Base-by-base conservation (phyloP, 2,888 invertebrate genomes). In the Watsonalla cultraria region DNA sequence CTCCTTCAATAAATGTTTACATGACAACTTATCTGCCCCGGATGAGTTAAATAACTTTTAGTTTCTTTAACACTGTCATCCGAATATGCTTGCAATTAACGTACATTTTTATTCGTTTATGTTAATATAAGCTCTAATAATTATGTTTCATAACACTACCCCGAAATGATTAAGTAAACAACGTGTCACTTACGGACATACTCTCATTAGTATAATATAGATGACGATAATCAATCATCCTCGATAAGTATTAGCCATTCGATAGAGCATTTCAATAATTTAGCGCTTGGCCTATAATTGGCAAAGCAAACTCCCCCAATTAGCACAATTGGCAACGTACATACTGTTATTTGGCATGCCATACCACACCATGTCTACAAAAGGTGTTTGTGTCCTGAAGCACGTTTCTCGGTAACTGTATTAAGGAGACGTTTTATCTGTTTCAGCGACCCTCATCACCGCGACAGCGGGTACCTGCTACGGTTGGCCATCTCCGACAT, bases 401-500 rank as follows among this genome's bases (percentile, higher is more conserved):
- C 7, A 34, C 6, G n/a, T 24, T 34, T 37, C 39, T 33, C 37
- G 8, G 11, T 46, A 14, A 15, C 34, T 9, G 11, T 47, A 5
- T 45, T 47, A 45, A 13, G 5, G 8, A 35, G 14, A 33, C 56
- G 55, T 67, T 68, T 65, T 66, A 61, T 72, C 58, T 52, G 58
- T 89, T 90, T 53, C 86, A 92, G 92, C 91, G 54, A 90, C 91
- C 54, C 89, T 92, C 70, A 86, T 91, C 76, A 91, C 90, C 67
- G 90, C 90, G 58, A 90, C 91, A 54, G 91, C 91, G 58, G 91
- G 92, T 59, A 91, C 91, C 74, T 89, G 91, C 78, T 91, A 90
- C 74, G 93, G 93, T 51, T 93, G 93, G 93, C 91, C 93, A 9
- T 93, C 93, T 51, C 93, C 93, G 9, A 92, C 92, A 35, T 72